phyloP scores from a whole-genome alignment of 2,113 vertebrate species.

The Mobula hypostoma region DNA sequence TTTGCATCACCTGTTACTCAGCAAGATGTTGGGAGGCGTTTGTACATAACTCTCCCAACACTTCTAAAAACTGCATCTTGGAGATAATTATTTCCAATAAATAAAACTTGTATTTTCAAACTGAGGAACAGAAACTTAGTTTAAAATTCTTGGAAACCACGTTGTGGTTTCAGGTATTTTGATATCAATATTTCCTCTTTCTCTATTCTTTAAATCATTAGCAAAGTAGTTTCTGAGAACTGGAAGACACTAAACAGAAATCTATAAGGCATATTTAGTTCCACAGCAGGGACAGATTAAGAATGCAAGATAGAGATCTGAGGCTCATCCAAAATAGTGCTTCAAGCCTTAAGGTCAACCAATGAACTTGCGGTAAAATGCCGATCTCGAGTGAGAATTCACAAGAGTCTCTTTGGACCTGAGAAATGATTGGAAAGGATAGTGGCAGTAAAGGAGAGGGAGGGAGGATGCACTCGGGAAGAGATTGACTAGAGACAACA shows the following conservation, averaged over 20 bases:
- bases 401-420: neutral
- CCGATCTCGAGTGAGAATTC: neutral
- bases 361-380: neutral
- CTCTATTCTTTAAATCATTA: neutral
- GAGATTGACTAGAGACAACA: neutral
- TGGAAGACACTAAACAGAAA: neutral
- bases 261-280: too few relatives aligned
- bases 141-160: neutral
- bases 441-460: neutral
- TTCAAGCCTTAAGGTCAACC: neutral
- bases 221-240: neutral
- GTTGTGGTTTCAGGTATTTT: neutral
- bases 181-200: neutral
- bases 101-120: neutral
- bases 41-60: neutral
- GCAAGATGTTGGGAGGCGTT: too few relatives aligned
- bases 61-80: neutral
- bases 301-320: neutral
- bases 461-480: neutral
- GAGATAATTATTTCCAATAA: neutral
- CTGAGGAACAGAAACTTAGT: neutral
- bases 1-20: too few relatives aligned
- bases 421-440: neutral
- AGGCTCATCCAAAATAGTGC: neutral
- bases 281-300: neutral